Evolutionary conservation across 2,888 invertebrate genomes (phyloP).

Genomic region (Drosophila testacea): DNA sequence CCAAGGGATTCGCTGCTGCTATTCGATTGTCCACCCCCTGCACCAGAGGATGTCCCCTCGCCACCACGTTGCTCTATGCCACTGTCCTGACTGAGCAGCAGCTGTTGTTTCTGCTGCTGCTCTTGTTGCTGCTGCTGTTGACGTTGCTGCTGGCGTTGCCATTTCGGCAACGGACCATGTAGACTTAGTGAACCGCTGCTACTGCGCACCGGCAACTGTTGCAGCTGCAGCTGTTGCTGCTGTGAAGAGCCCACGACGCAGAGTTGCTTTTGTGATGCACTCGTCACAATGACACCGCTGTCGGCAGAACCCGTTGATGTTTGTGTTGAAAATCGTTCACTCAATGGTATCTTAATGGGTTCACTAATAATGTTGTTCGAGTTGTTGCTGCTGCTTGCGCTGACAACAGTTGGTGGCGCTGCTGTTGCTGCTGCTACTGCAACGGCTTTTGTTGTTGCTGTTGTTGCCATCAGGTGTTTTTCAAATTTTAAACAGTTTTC

Average conservation of each 20-base stretch:
- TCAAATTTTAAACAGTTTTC: slow-evolving; percentile 9
- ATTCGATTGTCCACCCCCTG: slow-evolving; percentile 61
- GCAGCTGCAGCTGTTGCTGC: slow-evolving; percentile 57
- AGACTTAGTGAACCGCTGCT: slow-evolving; percentile 81
- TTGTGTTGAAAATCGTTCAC: slow-evolving; percentile 83
- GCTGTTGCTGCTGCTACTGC: slow-evolving; percentile 27
- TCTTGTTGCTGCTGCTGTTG: slow-evolving; percentile 41
- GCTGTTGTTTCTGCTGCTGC: slow-evolving; percentile 40
- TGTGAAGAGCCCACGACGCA: slow-evolving; percentile 37
- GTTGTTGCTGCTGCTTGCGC: slow-evolving; percentile 22
- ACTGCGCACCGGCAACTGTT: slow-evolving; percentile 74
- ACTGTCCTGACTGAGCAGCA: slow-evolving; percentile 84
- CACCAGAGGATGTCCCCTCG: slow-evolving; percentile 35
- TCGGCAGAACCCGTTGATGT: slow-evolving; percentile 83
- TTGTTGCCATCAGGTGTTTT: slow-evolving; percentile 83
- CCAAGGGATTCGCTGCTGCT: slow-evolving; percentile 82
- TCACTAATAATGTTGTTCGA: slow-evolving; percentile 64
- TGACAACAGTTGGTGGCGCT: slow-evolving; percentile 10
- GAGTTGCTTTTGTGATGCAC: slow-evolving; percentile 65
- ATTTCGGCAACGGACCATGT: slow-evolving; percentile 73
- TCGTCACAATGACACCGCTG: slow-evolving; percentile 79
- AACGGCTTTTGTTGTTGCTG: slow-evolving; percentile 51
- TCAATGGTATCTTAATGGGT: slow-evolving; percentile 83
- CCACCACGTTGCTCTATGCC: slow-evolving; percentile 82
- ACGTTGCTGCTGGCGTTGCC: slow-evolving; percentile 56